A percentile compares a stretch with the other conserved stretches of the same genome.
These are phyloP conservation scores for Chrysomela aeneicollis DNA, from an alignment of 2,888 invertebrate genomes.

Conservation along the genomic window DNA sequence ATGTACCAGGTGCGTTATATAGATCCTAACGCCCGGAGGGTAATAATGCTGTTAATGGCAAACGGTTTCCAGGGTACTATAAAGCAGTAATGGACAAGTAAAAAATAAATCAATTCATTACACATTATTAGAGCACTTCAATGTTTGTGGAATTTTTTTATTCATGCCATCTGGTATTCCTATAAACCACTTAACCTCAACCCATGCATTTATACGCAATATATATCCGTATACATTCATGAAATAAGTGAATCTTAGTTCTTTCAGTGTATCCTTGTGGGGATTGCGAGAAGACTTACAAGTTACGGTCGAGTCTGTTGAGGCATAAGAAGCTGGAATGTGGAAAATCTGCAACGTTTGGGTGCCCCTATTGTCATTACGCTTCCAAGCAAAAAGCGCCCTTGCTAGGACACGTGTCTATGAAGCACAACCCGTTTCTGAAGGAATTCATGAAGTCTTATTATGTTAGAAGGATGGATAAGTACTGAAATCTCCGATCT, in stretches of 20 bases:
- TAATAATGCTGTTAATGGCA: no score
- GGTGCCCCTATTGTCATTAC: conserved; percentile 47
- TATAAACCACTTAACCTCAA: no score
- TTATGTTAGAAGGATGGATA: conserved; percentile 18
- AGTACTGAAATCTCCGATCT: not conserved
- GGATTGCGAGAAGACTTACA: conserved; percentile 33
- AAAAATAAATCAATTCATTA: no score
- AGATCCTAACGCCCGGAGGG: no score
- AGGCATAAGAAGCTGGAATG: conserved; percentile 51
- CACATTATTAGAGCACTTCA: no score
- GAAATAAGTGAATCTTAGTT: not conserved
- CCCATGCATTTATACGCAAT: no score
- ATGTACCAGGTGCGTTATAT: no score
- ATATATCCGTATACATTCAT: no score
- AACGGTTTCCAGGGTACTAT: no score
- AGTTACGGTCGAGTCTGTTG: conserved; percentile 32
- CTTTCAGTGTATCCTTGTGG: conserved; percentile 23
- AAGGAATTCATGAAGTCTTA: conserved; percentile 28
- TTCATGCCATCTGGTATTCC: no score
- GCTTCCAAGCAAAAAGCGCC: conserved; percentile 39
- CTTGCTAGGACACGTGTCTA: conserved; percentile 34
- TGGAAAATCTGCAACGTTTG: conserved; percentile 49
- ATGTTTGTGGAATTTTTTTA: no score
- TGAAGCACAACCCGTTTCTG: conserved; percentile 26
- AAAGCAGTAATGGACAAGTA: no score